Base-by-base conservation (phyloP, 2,113 vertebrate genomes). In the Megatriorchis doriae region DNA sequence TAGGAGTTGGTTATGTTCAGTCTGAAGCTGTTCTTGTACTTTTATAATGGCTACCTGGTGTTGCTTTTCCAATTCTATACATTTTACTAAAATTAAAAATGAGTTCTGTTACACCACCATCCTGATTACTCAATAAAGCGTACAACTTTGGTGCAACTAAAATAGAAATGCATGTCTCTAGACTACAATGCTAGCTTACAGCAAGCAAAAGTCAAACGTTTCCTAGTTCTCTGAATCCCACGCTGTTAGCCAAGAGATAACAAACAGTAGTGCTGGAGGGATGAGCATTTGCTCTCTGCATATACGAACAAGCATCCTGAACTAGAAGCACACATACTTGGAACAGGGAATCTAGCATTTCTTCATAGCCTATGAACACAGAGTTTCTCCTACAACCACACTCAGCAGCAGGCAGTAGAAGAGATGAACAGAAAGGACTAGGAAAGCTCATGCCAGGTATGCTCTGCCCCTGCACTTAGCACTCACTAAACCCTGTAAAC, bases 41-140 rank as follows among this genome's bases (percentile, higher is more conserved):
- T 98, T 96, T 88, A 92, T 84, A 61, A 99, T 81, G 23, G 96
- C 88, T 13, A 83, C 58, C 11, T 98, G 97, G 21, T 98, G 98
- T 16, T 98, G 97, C 6, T 93, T 95, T 81, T 98, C 98, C 93
- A 98, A 77, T 9, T 98, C 97, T 81, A 97, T 66, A 74, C 48
- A 81, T 75, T 93, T 92, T 22, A 71, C 96, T 97, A 74, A 70
- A 95, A 96, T 80, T 15, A 80, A 94, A 96, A 90, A n/a, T 58
- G 0, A 87, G 20, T 67, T 92, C 38, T 83, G 59, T 96, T 96
- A 96, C 11, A 61, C 25, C 42, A 40, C 27, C 12, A 10, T 48
- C 21, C 13, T 1, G 0, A n/a, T 40, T 73, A 52, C 40, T 31
- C 7, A 83, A 53, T 16, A 81, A 77, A 34, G 27, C 52, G 27